Percentiles rank a stretch among this genome's conserved stretches.
Evolutionary conservation across 2,113 vertebrate genomes (phyloP).

Genomic region (Gavia stellata): DNA sequence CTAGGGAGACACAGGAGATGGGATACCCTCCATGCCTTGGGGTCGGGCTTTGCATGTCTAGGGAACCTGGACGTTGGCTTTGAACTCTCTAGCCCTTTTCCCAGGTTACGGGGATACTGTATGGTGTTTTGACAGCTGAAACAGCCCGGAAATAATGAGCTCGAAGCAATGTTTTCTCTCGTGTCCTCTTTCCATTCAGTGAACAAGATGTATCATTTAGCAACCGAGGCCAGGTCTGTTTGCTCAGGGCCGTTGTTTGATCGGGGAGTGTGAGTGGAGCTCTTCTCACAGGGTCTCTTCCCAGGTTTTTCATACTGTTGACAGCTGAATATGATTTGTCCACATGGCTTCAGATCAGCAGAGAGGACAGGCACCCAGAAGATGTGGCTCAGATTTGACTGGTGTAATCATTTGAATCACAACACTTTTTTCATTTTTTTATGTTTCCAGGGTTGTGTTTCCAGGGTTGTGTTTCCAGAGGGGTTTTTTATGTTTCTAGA

Average conservation of each 20-base stretch:
- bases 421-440: not conserved
- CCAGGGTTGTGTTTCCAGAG: not conserved
- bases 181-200: not conserved
- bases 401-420: not conserved
- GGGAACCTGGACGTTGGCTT: not conserved
- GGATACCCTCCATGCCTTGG: too few relatives aligned
- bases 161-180: not conserved
- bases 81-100: not conserved
- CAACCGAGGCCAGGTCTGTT: not conserved
- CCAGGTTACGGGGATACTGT: not conserved
- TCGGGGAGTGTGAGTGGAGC: not conserved
- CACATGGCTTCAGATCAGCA: not conserved
- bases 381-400: not conserved
- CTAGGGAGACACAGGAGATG: not conserved
- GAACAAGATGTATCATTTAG: not conserved
- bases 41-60: accelerated
- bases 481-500: not conserved
- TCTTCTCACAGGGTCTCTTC: not conserved
- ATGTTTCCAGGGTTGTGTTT: not conserved
- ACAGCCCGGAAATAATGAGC: not conserved
- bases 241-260: not conserved
- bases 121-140: not conserved
- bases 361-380: not conserved
- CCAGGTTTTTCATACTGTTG: not conserved
- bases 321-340: not conserved